phyloP scores from a whole-genome alignment of 1,140 invertebrate genomes.

The Halesus radiatus region DNA sequence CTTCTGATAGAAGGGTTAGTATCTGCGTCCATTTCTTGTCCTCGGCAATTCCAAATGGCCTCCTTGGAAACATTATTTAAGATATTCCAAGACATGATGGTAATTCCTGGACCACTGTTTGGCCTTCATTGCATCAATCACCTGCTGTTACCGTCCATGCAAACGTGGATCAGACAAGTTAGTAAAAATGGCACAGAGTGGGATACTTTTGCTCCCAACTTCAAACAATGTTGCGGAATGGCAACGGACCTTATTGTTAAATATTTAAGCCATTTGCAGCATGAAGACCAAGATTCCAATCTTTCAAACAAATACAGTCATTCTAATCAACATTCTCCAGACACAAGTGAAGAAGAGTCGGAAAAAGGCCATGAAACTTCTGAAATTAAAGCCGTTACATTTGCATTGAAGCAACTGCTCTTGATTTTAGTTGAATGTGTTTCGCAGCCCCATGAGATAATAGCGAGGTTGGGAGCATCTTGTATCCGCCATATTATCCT shows the following conservation, averaged over 20 bases:
- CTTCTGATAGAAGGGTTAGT: constrained; percentile 90
- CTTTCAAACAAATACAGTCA: constrained; percentile 54
- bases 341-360: constrained; percentile 61
- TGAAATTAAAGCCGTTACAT: constrained; percentile 75
- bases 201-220: constrained; percentile 85
- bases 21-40: constrained; percentile 84
- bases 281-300: constrained; percentile 61
- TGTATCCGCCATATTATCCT: constrained; percentile 91
- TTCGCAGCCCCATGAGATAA: constrained; percentile 88
- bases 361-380: constrained; percentile 58
- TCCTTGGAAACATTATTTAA: constrained; percentile 90
- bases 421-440: constrained; percentile 92
- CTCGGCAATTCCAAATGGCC: constrained; percentile 87
- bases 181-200: constrained; percentile 77
- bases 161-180: constrained; percentile 88
- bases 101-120: constrained; percentile 86
- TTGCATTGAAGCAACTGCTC: constrained; percentile 89
- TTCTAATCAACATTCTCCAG: constrained; percentile 56
- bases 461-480: constrained; percentile 91
- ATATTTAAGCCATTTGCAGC: constrained; percentile 76
- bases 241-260: constrained; percentile 92
- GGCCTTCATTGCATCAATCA: constrained; percentile 93
- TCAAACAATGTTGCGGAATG: constrained; percentile 93
- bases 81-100: constrained; percentile 81
- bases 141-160: constrained; percentile 88